Percentiles rank a stretch among this genome's conserved stretches.
Evolutionary conservation across 2,888 invertebrate species (phyloP).

Genomic region (Drosophila paramelanica): DNA sequence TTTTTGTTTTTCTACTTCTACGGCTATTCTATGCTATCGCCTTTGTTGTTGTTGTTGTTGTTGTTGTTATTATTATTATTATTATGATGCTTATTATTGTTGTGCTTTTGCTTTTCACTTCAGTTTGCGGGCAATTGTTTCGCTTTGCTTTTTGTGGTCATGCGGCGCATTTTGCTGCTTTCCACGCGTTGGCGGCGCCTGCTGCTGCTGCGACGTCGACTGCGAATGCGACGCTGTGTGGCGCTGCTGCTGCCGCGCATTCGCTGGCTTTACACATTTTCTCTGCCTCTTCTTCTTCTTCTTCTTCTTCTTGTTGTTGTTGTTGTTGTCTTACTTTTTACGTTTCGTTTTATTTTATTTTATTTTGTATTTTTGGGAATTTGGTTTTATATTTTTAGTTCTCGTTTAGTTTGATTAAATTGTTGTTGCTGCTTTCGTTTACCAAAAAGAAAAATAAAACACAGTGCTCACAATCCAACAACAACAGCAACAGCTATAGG

Average conservation of each 20-base stretch:
- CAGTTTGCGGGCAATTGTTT: slow-evolving; percentile 40
- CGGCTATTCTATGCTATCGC: slow-evolving; percentile 43
- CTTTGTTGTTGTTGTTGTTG: slow-evolving; percentile 24
- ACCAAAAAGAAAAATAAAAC: slow-evolving; percentile 10
- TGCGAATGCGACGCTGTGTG: slow-evolving; percentile 50
- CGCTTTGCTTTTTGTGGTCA: slow-evolving; percentile 36
- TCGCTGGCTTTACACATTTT: slow-evolving; percentile 53
- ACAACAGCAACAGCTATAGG: slow-evolving; percentile 33
- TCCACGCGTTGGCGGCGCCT: slow-evolving; percentile 63
- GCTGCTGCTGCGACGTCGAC: slow-evolving; percentile 60
- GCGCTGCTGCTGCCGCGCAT: slow-evolving; percentile 52
- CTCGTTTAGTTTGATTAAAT: slow-evolving; percentile 9
- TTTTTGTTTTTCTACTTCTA: slow-evolving; percentile 24
- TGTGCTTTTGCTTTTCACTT: slow-evolving; percentile 37
- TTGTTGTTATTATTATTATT: slow-evolving; percentile 20
- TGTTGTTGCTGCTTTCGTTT: slow-evolving; percentile 17
- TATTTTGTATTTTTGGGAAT: slow-evolving; percentile 7
- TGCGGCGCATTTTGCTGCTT: slow-evolving; percentile 52
- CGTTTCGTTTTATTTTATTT: not conserved
- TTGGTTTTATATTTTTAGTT: slow-evolving; percentile 22
- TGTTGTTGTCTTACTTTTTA: slow-evolving; percentile 10
- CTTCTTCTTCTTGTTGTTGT: not conserved
- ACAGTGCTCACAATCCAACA: slow-evolving; percentile 30
- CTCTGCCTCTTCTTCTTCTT: not conserved
- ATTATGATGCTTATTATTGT: slow-evolving; percentile 16